Evolutionary conservation across 2,888 invertebrate genomes (phyloP), one percentile per base, ranked within the genome.

Genomic region (Junonia oenone): DNA sequence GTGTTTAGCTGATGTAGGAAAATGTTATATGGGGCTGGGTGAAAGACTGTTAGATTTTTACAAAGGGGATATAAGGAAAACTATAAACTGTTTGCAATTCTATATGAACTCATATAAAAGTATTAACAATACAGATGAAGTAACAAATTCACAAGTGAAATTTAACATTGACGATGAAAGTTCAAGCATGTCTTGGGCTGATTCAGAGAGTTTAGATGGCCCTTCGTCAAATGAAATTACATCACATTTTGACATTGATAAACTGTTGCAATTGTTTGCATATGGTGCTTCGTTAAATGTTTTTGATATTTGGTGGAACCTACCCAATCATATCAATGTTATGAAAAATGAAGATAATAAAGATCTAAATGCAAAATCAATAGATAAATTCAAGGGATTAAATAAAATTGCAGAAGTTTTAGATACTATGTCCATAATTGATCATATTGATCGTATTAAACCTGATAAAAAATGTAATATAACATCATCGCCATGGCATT

Each of bases 11-110:
- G 94, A 94, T 73, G 91, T 91, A 63, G 86, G 92, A 8, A 81
- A 85, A 56, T 86, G 94, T 45, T 88, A 91, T 67, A 80, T 85
- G 56, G 81, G 89, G 0, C 69, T 87, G 33, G 83, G 92, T 2
- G 80, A 80, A 1, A 90, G 89, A 54, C 72, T 94, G 35, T 85
- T 94, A 58, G 84, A 93, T 53, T 90, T 87, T 56, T 93, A 92
- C 69, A 89, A 86, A 45, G 94, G 94, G 6, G 96, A 96, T 80
- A 88, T 95, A 45, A 91, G 96, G 51, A 93, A 92, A 79, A 93
- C 94, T 11, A 84, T 96, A 37, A 89, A 95, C 54, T 93, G 93
- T 68, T 81, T 96, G 60, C 96, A 96, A 71, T 95, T 94, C 78
- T 93, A 93, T 76, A 82, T 93, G 63, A 85, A 91, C 59, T 92